These are phyloP conservation scores for Calycopis cecrops DNA, from an alignment of 1,140 invertebrate genomes.

Conservation along the genomic window DNA sequence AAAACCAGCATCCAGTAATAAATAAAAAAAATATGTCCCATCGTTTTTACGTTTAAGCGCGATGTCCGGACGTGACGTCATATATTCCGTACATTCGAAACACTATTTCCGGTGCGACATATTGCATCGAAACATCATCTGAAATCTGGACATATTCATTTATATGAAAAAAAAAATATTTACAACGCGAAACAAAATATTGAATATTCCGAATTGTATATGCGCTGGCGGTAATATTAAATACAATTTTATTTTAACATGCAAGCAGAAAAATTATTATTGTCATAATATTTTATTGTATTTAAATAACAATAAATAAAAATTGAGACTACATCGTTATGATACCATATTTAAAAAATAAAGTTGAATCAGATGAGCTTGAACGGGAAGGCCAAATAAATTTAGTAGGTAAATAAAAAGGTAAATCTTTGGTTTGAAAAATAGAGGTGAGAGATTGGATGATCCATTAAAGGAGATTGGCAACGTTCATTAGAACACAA, in stretches of 20 bases:
- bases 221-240: not conserved
- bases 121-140: constrained; percentile 27
- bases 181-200: constrained; percentile 9
- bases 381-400: too few relatives aligned
- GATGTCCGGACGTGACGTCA: constrained; percentile 22
- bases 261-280: too few relatives aligned
- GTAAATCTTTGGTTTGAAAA: too few relatives aligned
- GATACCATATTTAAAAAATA: too few relatives aligned
- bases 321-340: too few relatives aligned
- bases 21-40: constrained; percentile 7
- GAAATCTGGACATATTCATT: constrained; percentile 19
- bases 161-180: constrained; percentile 16
- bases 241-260: not conserved
- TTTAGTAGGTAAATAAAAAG: too few relatives aligned
- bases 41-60: constrained; percentile 19
- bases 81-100: constrained; percentile 28
- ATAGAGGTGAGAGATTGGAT: too few relatives aligned
- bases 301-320: too few relatives aligned
- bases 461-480: too few relatives aligned
- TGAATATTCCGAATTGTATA: not conserved
- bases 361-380: too few relatives aligned
- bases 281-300: too few relatives aligned
- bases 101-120: constrained; percentile 32
- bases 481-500: too few relatives aligned
- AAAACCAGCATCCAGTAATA: constrained; percentile 1